Evolutionary conservation across 2,888 invertebrate genomes (phyloP), one percentile per base, ranked within the genome.

Genomic region (Ophion obscuratus): DNA sequence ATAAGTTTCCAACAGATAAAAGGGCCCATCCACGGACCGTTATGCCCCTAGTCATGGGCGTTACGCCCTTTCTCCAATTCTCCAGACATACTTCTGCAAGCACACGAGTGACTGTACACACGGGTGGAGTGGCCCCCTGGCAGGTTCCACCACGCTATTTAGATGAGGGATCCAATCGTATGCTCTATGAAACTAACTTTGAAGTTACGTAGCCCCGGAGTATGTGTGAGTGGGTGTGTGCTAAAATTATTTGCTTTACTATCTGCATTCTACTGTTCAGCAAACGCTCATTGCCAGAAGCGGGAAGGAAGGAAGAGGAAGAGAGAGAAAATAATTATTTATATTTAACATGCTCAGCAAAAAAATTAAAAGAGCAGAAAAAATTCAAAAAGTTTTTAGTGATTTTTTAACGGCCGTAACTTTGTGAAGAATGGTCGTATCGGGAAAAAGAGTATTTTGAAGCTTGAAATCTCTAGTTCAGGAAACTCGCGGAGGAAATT

Each of bases 161-260:
- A 40, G 27, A 79, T 24, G 66, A 44, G 59, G 59, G 57, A 74
- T 81, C 66, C 73, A 81, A 81, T 73, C 64, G 17, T 67, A 27
- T 47, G 27, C 74, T 74, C 59, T 59, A 27, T 66, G 27, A 59
- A 64, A 74, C 67, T 40, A 81, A 81, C 64, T 81, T 74, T 27
- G 66, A 74, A 67, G 27, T 59, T 53, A 11, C 36, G 44, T 24
- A 31, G 66, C 62, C 24, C 31, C 20, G 31, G 14, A 20, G 47
- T 62, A 14, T 53, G 44, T 64, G 36, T 14, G 14, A 20, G 47
- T 62, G 9, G 20, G 44, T 64, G 36, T 14, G 6, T 62, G 27
- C 24, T 14, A 24, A 27, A 68, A 68, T 78, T 4, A 68, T 68
- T 78, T 44, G 77, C 59, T 40, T 59, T 57, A 11, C 14, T 17